phyloP scores from a whole-genome alignment of 2,113 vertebrate species.

The Ploceus nigricollis region DNA sequence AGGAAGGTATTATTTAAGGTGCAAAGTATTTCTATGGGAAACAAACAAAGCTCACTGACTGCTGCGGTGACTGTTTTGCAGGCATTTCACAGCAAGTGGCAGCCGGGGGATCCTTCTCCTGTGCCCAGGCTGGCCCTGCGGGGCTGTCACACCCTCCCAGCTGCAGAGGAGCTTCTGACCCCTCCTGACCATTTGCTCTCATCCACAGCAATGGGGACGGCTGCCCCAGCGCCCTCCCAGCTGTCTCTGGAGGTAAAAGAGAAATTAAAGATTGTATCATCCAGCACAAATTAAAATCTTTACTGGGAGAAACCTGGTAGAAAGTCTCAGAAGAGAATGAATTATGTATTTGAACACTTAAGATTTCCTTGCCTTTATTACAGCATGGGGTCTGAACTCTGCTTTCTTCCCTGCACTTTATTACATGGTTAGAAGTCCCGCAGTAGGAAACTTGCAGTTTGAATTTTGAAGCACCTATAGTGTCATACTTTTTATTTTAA shows the following conservation, averaged over 20 bases:
- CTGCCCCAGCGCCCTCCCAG: background rate
- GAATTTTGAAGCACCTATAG: conserved; percentile 73
- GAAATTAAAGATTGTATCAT: background rate
- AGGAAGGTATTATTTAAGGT: background rate
- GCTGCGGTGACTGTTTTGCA: background rate
- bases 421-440: conserved; percentile 72
- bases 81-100: background rate
- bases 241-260: background rate
- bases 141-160: background rate
- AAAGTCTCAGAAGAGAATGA: conserved; percentile 64
- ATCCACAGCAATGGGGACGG: background rate
- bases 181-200: background rate
- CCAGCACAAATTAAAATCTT: conserved; percentile 66
- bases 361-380: conserved; percentile 67
- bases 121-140: background rate
- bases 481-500: conserved; percentile 68
- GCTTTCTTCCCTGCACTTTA: conserved; percentile 69
- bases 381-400: conserved; percentile 71
- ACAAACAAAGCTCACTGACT: background rate
- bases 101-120: background rate
- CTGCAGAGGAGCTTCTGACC: background rate
- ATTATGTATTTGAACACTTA: conserved; percentile 73
- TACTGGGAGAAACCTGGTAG: conserved; percentile 28
- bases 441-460: conserved; percentile 65
- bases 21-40: background rate